These are phyloP conservation scores for Ormyrus thymus DNA, from an alignment of 2,888 invertebrate species.

Conservation along the genomic window DNA sequence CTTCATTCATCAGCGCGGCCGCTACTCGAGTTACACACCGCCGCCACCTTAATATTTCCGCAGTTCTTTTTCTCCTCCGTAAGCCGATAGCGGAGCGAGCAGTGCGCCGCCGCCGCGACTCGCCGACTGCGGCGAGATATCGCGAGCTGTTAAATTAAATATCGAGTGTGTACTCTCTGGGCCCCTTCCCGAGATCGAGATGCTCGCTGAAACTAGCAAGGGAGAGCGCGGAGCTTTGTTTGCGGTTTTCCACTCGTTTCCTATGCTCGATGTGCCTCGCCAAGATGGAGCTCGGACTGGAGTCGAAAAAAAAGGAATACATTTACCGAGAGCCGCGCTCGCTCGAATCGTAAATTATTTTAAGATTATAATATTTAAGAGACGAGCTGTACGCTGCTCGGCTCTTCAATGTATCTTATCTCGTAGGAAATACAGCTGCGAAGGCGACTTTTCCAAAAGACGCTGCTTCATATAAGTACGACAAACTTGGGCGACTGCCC, in stretches of 20 bases:
- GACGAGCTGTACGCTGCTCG: too few species aligned
- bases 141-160: slow-evolving; percentile 20
- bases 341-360: background rate
- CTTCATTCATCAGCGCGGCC: slow-evolving; percentile 59
- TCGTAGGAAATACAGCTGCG: background rate
- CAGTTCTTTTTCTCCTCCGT: slow-evolving; percentile 17
- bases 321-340: background rate
- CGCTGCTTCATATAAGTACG: background rate
- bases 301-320: background rate
- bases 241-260: background rate
- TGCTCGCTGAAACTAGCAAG: background rate
- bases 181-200: background rate
- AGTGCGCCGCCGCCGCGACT: background rate
- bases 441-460: background rate
- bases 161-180: background rate
- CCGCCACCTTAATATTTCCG: slow-evolving; percentile 33
- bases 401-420: background rate
- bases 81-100: slow-evolving; percentile 4
- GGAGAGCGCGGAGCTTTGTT: slow-evolving; percentile 1
- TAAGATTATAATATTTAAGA: too few species aligned
- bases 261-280: slow-evolving; percentile 1
- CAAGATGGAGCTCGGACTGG: background rate
- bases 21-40: slow-evolving; percentile 63
- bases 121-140: background rate
- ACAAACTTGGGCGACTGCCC: background rate